A percentile compares a stretch with the other conserved stretches of the same genome.
Evolutionary conservation across 2,113 vertebrate genomes (phyloP).

Genomic region (Chloroceryle aenea): DNA sequence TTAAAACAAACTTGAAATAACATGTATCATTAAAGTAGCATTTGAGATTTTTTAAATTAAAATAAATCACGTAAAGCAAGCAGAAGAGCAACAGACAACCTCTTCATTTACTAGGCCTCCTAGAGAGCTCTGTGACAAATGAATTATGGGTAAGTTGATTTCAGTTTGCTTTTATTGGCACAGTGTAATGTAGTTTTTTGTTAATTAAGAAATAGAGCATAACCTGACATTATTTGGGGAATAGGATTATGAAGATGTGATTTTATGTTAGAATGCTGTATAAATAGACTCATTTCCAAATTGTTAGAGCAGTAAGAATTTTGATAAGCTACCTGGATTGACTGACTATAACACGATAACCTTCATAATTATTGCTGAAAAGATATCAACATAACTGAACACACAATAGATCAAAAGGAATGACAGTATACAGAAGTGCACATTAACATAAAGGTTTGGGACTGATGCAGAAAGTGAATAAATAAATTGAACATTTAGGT

Average conservation of each 20-base stretch:
- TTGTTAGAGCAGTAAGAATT: neutral
- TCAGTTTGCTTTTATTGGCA: neutral
- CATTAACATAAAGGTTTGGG: neutral
- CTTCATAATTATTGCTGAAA: neutral
- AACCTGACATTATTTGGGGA: neutral
- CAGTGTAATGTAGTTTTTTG: neutral
- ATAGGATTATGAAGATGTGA: conserved; percentile 35
- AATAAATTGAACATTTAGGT: neutral
- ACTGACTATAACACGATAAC: neutral
- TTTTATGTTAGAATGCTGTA: conserved; percentile 31
- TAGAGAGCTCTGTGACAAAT: neutral
- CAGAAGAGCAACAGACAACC: neutral
- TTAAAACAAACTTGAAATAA: neutral
- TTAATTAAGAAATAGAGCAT: conserved; percentile 43
- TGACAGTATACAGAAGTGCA: neutral
- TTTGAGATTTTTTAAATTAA: neutral
- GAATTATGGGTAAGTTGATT: neutral
- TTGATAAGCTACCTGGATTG: neutral
- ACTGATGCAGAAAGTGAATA: neutral
- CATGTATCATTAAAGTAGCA: neutral
- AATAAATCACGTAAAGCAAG: neutral
- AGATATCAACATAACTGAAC: neutral
- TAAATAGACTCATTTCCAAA: conserved; percentile 13
- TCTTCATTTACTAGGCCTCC: neutral
- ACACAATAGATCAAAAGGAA: neutral